These are phyloP conservation scores for Hesperophylax magnus DNA, from an alignment of 1,140 invertebrate species.

Conservation along the genomic window DNA sequence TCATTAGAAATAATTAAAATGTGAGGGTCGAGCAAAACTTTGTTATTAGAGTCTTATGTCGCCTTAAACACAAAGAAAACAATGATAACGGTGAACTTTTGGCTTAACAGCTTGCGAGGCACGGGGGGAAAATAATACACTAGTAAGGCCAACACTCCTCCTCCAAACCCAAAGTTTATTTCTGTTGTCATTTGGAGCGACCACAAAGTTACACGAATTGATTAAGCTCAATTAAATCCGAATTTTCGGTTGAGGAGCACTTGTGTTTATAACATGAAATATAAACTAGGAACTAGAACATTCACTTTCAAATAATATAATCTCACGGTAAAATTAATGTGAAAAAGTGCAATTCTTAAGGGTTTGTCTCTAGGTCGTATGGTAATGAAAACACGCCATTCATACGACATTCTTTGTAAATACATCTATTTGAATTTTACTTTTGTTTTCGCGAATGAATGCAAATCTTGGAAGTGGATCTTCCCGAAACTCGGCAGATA, in stretches of 20 bases:
- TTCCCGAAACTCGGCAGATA: no score
- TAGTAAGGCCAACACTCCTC: not conserved
- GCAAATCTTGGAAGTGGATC: no score
- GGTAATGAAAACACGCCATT: no score
- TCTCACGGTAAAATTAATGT: not conserved
- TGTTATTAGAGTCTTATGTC: no score
- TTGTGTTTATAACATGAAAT: not conserved
- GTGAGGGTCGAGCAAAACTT: no score
- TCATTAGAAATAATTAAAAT: no score
- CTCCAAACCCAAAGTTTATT: not conserved
- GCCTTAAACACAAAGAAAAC: conserved; percentile 21
- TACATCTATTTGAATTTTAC: no score
- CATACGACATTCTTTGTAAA: no score
- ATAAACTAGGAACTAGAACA: not conserved
- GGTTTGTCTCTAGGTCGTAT: no score
- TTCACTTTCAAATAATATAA: not conserved
- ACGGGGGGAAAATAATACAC: not conserved
- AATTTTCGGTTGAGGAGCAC: not conserved
- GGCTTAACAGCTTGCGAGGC: conserved; percentile 9
- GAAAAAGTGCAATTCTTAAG: not conserved
- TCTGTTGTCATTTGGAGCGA: not conserved
- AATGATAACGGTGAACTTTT: not conserved
- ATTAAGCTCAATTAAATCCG: conserved; percentile 7
- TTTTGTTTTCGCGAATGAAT: no score
- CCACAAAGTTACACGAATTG: not conserved